These are phyloP conservation scores for Stegodyphus mimosarum DNA, from an alignment of 1,140 invertebrate species.

Conservation along the genomic window DNA sequence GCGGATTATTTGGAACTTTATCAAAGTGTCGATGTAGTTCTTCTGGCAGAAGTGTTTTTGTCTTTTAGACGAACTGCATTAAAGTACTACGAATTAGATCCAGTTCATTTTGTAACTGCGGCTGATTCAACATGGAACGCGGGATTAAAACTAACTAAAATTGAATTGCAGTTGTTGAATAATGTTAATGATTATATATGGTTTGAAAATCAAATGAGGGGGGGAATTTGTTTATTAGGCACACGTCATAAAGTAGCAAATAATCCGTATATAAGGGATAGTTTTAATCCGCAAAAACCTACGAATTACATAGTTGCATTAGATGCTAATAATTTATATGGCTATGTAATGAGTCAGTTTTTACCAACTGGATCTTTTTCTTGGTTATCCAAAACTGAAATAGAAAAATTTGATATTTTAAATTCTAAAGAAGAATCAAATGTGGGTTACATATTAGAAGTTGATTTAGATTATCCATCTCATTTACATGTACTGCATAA, in stretches of 20 bases:
- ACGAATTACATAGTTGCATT: not conserved
- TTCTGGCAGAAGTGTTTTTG: not conserved
- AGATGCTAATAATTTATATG: slow-evolving; percentile 9
- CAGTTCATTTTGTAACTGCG: not conserved
- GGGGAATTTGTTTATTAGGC: not conserved
- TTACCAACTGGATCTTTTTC: slow-evolving; percentile 3
- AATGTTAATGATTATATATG: slow-evolving; percentile 4
- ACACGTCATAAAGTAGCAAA: not conserved
- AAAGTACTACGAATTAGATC: not conserved
- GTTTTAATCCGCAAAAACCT: not conserved
- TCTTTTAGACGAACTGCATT: not conserved
- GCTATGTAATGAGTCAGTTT: not conserved
- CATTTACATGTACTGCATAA: not conserved
- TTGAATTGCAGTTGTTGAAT: slow-evolving; percentile 11
- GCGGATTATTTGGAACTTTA: no score
- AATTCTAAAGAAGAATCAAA: not conserved
- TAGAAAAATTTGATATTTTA: not conserved
- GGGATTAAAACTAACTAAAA: not conserved
- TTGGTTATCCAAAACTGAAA: not conserved
- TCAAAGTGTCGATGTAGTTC: not conserved
- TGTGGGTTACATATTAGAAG: not conserved
- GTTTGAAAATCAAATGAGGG: not conserved
- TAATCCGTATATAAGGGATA: not conserved
- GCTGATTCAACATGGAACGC: slow-evolving; percentile 11
- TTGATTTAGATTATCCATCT: not conserved